Evolutionary conservation across 2,113 vertebrate species (phyloP), one percentile per base, ranked within the genome.

Genomic region (Pseudonaja textilis): DNA sequence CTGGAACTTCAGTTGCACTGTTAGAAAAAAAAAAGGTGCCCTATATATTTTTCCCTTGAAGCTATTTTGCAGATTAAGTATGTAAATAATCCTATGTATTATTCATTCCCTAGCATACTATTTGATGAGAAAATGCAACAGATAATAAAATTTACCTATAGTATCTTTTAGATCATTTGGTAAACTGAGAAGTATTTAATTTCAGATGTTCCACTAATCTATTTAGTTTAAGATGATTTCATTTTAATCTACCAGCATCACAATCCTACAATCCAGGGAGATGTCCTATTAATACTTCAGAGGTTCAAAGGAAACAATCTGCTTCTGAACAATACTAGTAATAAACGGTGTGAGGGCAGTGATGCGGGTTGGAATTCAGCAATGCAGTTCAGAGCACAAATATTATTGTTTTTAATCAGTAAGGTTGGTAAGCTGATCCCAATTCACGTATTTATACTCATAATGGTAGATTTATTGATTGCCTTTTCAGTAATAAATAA

Each of bases 191-290:
- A 39, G 74, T 25, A 55, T 55, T 91, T 85, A 56, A 91, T 56
- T 85, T 91, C 69, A 91, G 52, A 91, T 91, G 74, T 56, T 85
- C 42, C 52, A 91, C 85, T 57, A 91, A 86, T 91, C 90, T 55
- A 91, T 56, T 85, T 85, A 86, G 22, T 85, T 39, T 91, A 91
- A 55, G 85, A 91, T 86, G 50, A 55, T 91, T 85, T 57, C 12
- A 57, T 85, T 91, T 85, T 85, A 86, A 91, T 91, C 54, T n/a
- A 57, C 52, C 23, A 56, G 54, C 52, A 85, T 29, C 56, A 91
- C 34, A 56, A 29, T 91, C 23, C n/a, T 42, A 23, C 50, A 56
- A 56, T 56, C n/a, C 34, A 81, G 18, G 12, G 12, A 16, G 50
- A 55, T 39, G 34, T 54, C 5, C 20, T 54, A 6, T 54, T 55